These are phyloP conservation scores for Leptothorax acervorum DNA, from an alignment of 2,888 invertebrate genomes.

Conservation along the genomic window DNA sequence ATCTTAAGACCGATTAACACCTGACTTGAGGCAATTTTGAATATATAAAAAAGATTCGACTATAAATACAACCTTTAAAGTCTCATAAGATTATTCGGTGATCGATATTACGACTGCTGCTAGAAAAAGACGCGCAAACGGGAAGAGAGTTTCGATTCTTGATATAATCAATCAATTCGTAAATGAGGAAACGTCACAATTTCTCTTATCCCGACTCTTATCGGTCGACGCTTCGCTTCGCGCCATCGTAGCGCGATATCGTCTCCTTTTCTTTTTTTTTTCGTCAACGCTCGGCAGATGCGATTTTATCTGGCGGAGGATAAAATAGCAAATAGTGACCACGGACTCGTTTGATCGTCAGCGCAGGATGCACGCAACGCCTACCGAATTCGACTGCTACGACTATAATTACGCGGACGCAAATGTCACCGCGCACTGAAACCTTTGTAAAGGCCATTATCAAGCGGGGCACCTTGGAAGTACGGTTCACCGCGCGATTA, in stretches of 20 bases:
- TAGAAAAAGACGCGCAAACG: not conserved
- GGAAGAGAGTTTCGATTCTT: not conserved
- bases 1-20: not conserved
- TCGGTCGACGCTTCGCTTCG: not conserved
- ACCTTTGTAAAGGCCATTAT: conserved; percentile 34
- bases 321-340: not conserved
- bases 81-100: not conserved
- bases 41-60: not conserved
- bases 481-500: conserved; percentile 36
- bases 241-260: not conserved
- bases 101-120: not conserved
- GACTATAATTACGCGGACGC: conserved; percentile 4
- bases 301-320: not conserved
- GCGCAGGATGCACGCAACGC: not conserved
- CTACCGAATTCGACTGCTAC: conserved; percentile 18
- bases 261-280: not conserved
- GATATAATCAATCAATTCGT: not conserved
- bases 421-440: conserved; percentile 41
- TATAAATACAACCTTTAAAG: not conserved
- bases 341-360: not conserved
- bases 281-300: not conserved
- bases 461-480: conserved; percentile 29
- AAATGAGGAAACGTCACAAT: not conserved
- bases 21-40: not conserved
- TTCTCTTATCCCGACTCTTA: not conserved